These are phyloP conservation scores for Diplosoma virens DNA, from an alignment of 23 tunicate species.

Conservation along the genomic window DNA sequence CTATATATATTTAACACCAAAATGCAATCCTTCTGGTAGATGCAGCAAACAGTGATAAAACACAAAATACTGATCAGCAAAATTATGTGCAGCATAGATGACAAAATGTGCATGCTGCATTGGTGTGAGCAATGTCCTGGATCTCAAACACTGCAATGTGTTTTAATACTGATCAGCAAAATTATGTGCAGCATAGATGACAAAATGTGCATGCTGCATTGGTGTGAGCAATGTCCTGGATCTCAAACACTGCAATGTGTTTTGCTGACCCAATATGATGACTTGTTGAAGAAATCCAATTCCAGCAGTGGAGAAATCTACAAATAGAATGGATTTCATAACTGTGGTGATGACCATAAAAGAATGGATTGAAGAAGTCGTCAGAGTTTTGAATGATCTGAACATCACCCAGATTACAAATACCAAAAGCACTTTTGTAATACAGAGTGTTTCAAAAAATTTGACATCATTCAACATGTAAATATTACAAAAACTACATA, in stretches of 20 bases:
- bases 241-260: not conserved
- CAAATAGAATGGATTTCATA: no score
- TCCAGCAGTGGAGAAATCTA: not conserved
- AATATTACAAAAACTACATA: no score
- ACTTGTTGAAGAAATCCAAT: not conserved
- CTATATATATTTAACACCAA: not conserved
- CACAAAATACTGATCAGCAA: no score
- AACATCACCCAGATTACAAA: no score
- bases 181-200: not conserved
- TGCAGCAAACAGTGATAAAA: not conserved
- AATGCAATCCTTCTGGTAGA: constrained; percentile 3
- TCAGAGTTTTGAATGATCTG: no score
- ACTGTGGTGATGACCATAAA: no score
- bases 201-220: constrained; percentile 10
- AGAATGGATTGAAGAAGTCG: no score
- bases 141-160: not conserved
- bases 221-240: not conserved
- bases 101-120: constrained; percentile 14
- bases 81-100: not conserved
- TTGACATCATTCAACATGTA: no score
- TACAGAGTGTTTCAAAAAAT: no score
- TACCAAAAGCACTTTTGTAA: no score
- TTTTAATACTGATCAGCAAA: not conserved
- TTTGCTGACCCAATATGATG: not conserved
- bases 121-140: not conserved